Conservation (phyloP, 2,888 invertebrate genomes). For the Amiota mariae region DNA sequence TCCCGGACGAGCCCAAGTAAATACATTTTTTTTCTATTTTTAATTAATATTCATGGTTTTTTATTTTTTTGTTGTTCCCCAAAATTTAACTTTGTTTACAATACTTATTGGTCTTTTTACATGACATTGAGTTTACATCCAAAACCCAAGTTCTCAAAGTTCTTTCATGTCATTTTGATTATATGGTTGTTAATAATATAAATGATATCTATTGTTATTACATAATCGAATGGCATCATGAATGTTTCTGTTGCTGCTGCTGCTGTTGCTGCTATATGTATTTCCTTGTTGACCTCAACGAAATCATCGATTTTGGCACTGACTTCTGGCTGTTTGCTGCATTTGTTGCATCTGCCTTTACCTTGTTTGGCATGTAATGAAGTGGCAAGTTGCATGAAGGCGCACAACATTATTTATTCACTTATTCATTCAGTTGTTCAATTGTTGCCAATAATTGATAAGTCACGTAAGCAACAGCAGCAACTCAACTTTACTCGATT, state of each 20-base stretch:
- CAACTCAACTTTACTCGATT: neutral
- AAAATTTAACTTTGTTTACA: too few relatives aligned
- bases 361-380: neutral
- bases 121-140: too few relatives aligned
- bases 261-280: neutral
- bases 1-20: constrained; percentile 74
- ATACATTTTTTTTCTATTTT: neutral
- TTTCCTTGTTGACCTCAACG: constrained; percentile 15
- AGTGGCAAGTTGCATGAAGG: constrained; percentile 10
- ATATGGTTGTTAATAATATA: neutral
- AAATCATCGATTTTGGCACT: neutral
- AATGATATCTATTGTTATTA: constrained; percentile 7
- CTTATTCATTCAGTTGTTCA: neutral
- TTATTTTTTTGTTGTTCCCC: too few relatives aligned
- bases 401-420: neutral
- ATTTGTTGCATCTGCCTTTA: constrained; percentile 4
- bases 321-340: neutral
- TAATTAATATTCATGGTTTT: neutral
- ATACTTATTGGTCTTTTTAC: too few relatives aligned
- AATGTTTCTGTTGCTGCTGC: too few relatives aligned
- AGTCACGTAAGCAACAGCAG: constrained; percentile 17
- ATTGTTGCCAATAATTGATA: constrained; percentile 18
- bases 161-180: too few relatives aligned
- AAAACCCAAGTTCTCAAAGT: too few relatives aligned
- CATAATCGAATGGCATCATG: constrained; percentile 6